A percentile compares a stretch with the other conserved stretches of the same genome.
Conservation (phyloP, 2,113 vertebrate genomes). For the Atherinomorus stipes region DNA sequence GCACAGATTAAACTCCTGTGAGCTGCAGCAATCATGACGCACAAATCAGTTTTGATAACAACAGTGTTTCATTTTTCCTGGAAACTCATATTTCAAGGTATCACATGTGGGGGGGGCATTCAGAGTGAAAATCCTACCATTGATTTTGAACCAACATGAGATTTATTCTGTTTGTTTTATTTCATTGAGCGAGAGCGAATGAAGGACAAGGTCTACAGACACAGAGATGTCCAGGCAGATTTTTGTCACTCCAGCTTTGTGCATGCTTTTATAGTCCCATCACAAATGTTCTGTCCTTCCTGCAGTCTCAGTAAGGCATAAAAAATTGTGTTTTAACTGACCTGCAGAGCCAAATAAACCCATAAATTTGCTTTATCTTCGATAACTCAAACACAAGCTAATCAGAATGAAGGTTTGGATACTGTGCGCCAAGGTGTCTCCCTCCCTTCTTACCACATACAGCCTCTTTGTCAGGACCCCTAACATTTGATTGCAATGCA, state of each 20-base stretch:
- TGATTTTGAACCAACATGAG: slow-evolving; percentile 10
- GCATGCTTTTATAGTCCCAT: slow-evolving; percentile 19
- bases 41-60: slow-evolving; percentile 26
- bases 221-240: slow-evolving; percentile 12
- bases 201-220: slow-evolving; percentile 43
- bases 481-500: no score
- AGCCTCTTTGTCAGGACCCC: no score
- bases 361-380: neutral
- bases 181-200: slow-evolving; percentile 7
- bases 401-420: neutral
- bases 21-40: slow-evolving; percentile 29
- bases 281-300: slow-evolving; percentile 13
- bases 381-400: slow-evolving; percentile 16
- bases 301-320: slow-evolving; percentile 13
- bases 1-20: slow-evolving; percentile 17
- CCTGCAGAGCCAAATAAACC: neutral
- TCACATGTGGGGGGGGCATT: neutral
- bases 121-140: neutral
- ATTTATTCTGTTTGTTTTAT: slow-evolving; percentile 6
- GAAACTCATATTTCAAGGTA: neutral
- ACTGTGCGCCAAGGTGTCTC: no score
- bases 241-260: slow-evolving; percentile 18
- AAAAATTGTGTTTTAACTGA: slow-evolving; percentile 21
- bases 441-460: no score
- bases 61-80: slow-evolving; percentile 10